Percentiles rank a stretch among this genome's conserved stretches.
These are phyloP conservation scores for Lamellibrachia satsuma DNA, from an alignment of 2,888 invertebrate genomes.

Conservation along the genomic window DNA sequence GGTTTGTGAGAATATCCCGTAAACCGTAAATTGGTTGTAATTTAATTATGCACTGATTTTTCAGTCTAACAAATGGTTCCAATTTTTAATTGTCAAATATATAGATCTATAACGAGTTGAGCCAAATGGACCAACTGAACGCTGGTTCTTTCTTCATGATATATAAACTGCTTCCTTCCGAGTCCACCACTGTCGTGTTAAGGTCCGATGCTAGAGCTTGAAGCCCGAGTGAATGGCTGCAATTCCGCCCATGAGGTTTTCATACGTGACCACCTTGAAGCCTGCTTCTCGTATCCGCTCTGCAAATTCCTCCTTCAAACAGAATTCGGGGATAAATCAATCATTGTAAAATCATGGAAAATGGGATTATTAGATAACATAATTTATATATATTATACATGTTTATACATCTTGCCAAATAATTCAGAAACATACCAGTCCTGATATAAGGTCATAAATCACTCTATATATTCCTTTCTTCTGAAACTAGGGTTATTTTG, in stretches of 20 bases:
- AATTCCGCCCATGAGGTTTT: conserved; percentile 90
- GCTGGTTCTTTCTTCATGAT: not conserved
- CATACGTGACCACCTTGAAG: conserved; percentile 85
- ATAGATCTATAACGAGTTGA: not conserved
- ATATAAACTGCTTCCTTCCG: not conserved
- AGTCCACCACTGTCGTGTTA: not conserved
- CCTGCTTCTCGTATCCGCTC: conserved; percentile 89
- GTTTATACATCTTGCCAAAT: not conserved
- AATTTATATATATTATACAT: not conserved
- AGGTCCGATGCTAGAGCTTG: conserved; percentile 71
- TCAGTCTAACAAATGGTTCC: not conserved
- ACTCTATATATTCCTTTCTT: not conserved
- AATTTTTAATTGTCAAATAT: not conserved
- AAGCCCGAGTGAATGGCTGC: conserved; percentile 96
- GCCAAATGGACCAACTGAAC: not conserved
- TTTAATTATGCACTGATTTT: no score
- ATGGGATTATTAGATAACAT: not conserved
- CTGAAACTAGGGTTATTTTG: not conserved
- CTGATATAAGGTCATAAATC: not conserved
- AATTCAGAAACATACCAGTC: not conserved
- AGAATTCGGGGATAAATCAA: not conserved
- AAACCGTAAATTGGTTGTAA: no score
- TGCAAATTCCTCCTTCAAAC: conserved; percentile 81
- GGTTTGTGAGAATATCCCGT: no score
- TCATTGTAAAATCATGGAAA: not conserved